Evolutionary conservation across 2,113 vertebrate genomes (phyloP).

Genomic region (Cyanoramphus novaezelandiae): DNA sequence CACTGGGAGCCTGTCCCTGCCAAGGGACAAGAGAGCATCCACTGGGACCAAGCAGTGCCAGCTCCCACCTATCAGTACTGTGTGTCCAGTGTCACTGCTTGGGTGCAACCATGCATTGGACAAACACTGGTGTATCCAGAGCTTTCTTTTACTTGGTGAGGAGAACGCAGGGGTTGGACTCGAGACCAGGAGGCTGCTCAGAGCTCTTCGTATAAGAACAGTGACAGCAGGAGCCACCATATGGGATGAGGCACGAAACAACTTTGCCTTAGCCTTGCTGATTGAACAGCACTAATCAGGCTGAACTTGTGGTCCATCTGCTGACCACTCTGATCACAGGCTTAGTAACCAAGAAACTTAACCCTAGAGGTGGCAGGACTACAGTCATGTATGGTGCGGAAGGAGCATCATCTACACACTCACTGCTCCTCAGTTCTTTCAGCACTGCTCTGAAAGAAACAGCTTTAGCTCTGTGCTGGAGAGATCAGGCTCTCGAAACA

Average conservation of each 20-base stretch:
- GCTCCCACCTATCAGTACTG: background rate
- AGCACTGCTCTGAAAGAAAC: background rate
- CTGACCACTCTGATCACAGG: background rate
- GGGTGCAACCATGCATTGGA: background rate
- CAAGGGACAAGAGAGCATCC: background rate
- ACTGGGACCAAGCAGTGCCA: background rate
- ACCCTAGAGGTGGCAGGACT: background rate
- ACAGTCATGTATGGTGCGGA: fast-evolving
- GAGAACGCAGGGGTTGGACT: background rate
- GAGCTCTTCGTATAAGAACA: slow-evolving; percentile 1
- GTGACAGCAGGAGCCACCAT: slow-evolving; percentile 46
- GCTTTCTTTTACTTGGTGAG: background rate
- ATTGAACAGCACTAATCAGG: slow-evolving; percentile 14
- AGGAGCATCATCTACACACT: background rate
- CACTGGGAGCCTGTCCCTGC: background rate
- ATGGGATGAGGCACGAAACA: slow-evolving; percentile 24
- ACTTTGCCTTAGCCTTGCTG: slow-evolving; percentile 7
- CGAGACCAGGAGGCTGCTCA: background rate
- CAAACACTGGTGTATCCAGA: background rate
- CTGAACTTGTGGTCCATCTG: slow-evolving; percentile 33
- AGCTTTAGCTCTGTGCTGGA: background rate
- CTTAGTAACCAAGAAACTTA: background rate
- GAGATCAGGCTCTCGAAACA: background rate
- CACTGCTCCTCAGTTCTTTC: background rate
- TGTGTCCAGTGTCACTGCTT: background rate